Conservation (phyloP, 2,113 vertebrate species). For the Psittacus erithacus region DNA sequence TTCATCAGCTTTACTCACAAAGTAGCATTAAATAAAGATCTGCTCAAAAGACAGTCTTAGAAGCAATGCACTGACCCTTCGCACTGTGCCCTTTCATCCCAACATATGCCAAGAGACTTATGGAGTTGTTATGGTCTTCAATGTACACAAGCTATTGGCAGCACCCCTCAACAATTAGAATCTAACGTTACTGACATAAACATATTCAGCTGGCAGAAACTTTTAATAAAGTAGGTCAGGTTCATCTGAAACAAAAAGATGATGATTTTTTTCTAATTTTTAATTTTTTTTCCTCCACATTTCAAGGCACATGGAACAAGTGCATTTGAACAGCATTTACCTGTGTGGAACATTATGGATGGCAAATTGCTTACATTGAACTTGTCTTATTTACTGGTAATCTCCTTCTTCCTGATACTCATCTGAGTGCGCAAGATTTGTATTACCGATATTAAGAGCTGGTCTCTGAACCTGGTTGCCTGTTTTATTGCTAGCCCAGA, state of each 20-base stretch:
- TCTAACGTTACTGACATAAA: neutral
- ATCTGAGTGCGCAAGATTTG: neutral
- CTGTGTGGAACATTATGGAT: neutral
- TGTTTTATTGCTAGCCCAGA: neutral
- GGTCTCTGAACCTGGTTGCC: neutral
- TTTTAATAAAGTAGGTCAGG: neutral
- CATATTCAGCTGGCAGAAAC: neutral
- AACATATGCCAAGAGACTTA: neutral
- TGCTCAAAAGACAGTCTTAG: neutral
- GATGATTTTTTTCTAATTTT: neutral
- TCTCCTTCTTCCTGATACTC: neutral
- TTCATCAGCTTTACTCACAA: neutral
- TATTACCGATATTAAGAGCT: neutral
- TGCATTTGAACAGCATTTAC: neutral
- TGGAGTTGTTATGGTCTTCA: neutral
- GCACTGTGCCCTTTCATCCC: neutral
- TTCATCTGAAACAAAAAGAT: neutral
- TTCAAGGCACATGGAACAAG: neutral
- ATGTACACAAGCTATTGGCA: neutral
- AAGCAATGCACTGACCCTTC: neutral
- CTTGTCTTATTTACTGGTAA: neutral
- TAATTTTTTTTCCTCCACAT: neutral
- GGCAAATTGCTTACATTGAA: neutral
- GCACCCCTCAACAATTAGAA: neutral
- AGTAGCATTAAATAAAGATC: neutral